Conservation (phyloP, 2,888 invertebrate species). For the Rhogogaster chlorosoma region DNA sequence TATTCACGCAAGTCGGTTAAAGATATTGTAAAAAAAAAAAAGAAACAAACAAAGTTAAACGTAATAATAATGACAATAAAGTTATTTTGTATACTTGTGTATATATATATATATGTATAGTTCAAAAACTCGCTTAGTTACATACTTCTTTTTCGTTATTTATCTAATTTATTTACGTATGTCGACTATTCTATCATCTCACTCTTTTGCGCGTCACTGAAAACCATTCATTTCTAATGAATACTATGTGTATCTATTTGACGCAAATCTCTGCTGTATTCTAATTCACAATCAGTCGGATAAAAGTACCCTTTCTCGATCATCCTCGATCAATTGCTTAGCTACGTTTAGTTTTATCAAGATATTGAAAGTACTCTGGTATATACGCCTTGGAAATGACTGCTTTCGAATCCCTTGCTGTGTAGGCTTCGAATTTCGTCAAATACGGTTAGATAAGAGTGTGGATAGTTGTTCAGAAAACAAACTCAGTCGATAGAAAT, state of each 20-base stretch:
- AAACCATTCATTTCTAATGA: neutral
- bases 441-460: neutral
- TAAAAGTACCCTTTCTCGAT: neutral
- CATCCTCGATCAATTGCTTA: constrained; percentile 13
- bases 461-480: too few species aligned
- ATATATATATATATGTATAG: constrained; percentile 25
- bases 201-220: neutral
- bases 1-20: neutral
- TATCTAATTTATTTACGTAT: neutral
- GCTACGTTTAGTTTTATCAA: neutral
- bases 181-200: neutral
- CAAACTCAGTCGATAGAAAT: neutral
- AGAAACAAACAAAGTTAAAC: neutral
- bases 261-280: neutral
- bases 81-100: constrained; percentile 36
- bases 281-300: neutral
- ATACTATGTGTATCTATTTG: neutral
- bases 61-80: constrained; percentile 1
- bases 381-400: neutral
- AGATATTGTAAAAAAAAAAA: neutral
- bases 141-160: neutral
- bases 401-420: neutral
- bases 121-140: constrained; percentile 21
- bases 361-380: neutral
- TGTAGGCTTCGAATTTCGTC: neutral